These are phyloP conservation scores for Listronotus bonariensis DNA, from an alignment of 1,140 invertebrate genomes.

Conservation along the genomic window DNA sequence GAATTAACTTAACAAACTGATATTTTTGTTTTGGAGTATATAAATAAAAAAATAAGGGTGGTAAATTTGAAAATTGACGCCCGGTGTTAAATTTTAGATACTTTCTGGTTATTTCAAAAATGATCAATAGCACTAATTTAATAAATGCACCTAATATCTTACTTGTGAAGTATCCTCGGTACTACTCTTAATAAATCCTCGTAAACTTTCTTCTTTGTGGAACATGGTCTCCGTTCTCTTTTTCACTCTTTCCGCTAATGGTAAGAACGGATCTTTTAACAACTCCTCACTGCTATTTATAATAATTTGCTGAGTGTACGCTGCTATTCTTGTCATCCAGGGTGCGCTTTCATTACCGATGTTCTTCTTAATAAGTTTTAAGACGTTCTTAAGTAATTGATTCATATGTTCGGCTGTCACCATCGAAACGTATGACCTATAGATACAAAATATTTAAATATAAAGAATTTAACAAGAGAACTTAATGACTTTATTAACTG, in stretches of 20 bases:
- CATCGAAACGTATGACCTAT: constrained; percentile 88
- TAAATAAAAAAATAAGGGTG: too few species aligned
- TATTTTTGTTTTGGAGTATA: too few species aligned
- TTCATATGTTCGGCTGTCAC: constrained; percentile 99
- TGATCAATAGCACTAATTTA: too few species aligned
- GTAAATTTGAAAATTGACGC: too few species aligned
- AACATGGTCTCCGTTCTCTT: constrained; percentile 88
- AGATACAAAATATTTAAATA: constrained; percentile 35
- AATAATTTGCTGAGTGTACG: constrained; percentile 92
- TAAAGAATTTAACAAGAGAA: background rate
- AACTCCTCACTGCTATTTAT: constrained; percentile 91
- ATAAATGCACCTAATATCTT: too few species aligned
- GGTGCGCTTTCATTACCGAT: constrained; percentile 94
- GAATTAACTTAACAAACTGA: too few species aligned
- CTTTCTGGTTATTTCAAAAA: too few species aligned
- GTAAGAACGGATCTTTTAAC: constrained; percentile 86
- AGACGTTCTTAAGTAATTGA: constrained; percentile 89
- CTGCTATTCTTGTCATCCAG: constrained; percentile 99
- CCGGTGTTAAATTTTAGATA: too few species aligned
- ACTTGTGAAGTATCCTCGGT: constrained; percentile 70
- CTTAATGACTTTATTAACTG: background rate
- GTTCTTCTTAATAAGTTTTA: constrained; percentile 96
- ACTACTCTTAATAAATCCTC: constrained; percentile 84
- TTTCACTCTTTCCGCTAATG: constrained; percentile 83
- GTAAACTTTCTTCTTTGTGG: constrained; percentile 90